A percentile compares a stretch with the other conserved stretches of the same genome.
These are phyloP conservation scores for Synodontis membranacea DNA, from an alignment of 2,113 vertebrate species.

Conservation along the genomic window DNA sequence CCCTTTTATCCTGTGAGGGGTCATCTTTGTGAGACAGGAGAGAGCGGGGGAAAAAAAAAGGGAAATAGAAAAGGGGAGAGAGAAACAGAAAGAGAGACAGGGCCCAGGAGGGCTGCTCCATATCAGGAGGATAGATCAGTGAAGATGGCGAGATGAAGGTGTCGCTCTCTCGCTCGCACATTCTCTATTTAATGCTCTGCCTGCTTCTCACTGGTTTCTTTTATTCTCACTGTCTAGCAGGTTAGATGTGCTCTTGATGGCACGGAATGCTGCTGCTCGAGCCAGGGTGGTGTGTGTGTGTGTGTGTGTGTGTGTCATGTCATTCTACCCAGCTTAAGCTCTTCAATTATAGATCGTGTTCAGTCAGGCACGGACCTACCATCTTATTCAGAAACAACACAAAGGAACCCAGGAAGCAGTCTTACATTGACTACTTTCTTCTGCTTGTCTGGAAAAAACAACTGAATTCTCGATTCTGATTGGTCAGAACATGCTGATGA, in stretches of 20 bases:
- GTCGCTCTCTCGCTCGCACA: conserved; percentile 36
- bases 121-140: conserved; percentile 20
- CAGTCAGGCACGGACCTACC: conserved; percentile 32
- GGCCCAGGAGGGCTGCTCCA: not conserved
- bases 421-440: not conserved
- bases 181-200: conserved; percentile 52
- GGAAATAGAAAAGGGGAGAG: not conserved
- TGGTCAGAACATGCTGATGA: not conserved
- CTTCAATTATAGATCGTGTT: conserved; percentile 53
- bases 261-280: not conserved
- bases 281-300: conserved; percentile 24
- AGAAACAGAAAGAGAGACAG: conserved; percentile 22
- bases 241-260: not conserved
- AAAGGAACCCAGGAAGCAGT: not conserved
- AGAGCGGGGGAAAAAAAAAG: not conserved
- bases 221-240: conserved; percentile 26
- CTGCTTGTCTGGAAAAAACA: not conserved
- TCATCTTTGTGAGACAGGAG: conserved; percentile 17
- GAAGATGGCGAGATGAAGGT: conserved; percentile 34
- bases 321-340: conserved; percentile 44
- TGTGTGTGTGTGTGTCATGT: conserved; percentile 48
- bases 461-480: not conserved
- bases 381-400: conserved; percentile 28
- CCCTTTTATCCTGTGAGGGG: conserved; percentile 46
- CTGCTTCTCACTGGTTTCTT: conserved; percentile 56